Evolutionary conservation across 2,797 vertebrate genomes (phyloP).

Genomic region (Etheostoma nigrum): DNA sequence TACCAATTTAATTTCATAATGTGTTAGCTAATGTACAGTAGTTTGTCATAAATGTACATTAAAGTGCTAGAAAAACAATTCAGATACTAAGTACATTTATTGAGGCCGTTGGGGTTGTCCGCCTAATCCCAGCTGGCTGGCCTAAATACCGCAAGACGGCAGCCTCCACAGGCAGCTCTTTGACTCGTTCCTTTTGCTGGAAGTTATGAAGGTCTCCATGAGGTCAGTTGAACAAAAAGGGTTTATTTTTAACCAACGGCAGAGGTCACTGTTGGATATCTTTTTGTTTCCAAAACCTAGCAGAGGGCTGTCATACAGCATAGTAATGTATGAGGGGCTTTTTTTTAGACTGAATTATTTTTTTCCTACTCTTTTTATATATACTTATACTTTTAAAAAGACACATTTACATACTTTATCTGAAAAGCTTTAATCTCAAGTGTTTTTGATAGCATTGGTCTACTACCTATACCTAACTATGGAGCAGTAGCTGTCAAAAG

Average conservation of each 20-base stretch:
- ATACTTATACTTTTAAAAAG: not conserved
- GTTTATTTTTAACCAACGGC: constrained; percentile 55
- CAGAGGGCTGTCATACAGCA: not conserved
- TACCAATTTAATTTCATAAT: not conserved
- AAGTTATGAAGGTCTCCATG: not conserved
- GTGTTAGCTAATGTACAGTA: not conserved
- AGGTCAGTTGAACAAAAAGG: not conserved
- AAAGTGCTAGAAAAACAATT: not conserved
- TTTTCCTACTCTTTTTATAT: not conserved
- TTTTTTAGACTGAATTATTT: not conserved
- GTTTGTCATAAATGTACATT: not conserved
- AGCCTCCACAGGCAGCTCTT: constrained; percentile 1
- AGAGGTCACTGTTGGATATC: constrained; percentile 79
- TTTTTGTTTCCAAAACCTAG: constrained; percentile 12
- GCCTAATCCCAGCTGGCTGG: not conserved
- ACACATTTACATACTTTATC: not conserved
- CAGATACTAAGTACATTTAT: not conserved
- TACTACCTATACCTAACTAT: not conserved
- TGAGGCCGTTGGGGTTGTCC: not conserved
- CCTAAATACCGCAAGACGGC: not conserved
- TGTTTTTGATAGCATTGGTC: not conserved
- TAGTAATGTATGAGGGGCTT: not conserved
- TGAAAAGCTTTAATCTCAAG: not conserved
- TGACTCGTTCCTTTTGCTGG: not conserved
- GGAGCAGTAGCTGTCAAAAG: not conserved